Base-by-base conservation (phyloP, 2,888 invertebrate genomes). In the Heliconius hortense region DNA sequence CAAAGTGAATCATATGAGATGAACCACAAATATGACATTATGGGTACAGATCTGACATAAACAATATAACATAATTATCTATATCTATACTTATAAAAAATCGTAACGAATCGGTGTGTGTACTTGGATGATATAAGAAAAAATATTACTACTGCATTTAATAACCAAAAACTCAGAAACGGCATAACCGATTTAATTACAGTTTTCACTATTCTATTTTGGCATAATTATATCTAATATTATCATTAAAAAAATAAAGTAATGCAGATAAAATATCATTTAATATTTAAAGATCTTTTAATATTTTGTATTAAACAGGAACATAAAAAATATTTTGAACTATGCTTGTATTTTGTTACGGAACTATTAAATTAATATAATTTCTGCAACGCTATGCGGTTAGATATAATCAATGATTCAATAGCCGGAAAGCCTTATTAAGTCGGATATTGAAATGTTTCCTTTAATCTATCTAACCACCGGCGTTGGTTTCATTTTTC, bases 371-470 rank as follows among this genome's bases (percentile, higher is more conserved):
- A 48, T 69, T 60, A 60, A 39, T 18, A 43, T 28, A 11, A 62
- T 62, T 59, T 60, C 26, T 62, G 35, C 31, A 71, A 62, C 43
- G 43, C 4, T 26, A 43, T 28, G 71, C 21, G 24, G 69, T 62
- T 43, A 43, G 21, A 13, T 43, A 59, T 60, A 70, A 70, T 70
- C 60, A 24, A 11, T 59, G 35, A 71, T 18, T 24, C 43, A 62
- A 43, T 28, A 60, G 26, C 43, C 71, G 71, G 62, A 62, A 62
- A 71, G 60, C 21, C 26, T 8, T 60, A 71, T 71, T 69, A 56
- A 69, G 8, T 69, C 13, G n/a, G n/a, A 48, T 69, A 69, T 56
- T 56, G 31, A 68, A 69, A 56, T 31, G 56, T 56, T 62, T 71
- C 39, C 62, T 56, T 56, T 24, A 56, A 35, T 69, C 31, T 56